Percentiles rank a stretch among this genome's conserved stretches.
Evolutionary conservation across 2,113 vertebrate species (phyloP).

Genomic region (Forbesichthys agassizii): DNA sequence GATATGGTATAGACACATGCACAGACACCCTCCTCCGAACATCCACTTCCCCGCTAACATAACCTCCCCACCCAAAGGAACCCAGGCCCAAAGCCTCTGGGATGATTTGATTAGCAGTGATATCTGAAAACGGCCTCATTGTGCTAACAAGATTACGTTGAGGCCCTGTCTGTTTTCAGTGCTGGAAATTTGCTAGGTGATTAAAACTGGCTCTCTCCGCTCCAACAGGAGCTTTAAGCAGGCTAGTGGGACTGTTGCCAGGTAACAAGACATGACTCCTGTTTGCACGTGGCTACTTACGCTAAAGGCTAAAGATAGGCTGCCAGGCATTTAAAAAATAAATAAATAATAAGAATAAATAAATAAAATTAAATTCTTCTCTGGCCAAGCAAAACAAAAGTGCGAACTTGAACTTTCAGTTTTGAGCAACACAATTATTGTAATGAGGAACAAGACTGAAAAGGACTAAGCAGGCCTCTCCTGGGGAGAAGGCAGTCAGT

Average conservation of each 20-base stretch:
- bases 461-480: no score
- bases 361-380: slow-evolving; percentile 32
- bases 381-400: slow-evolving; percentile 42
- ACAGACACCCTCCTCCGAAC: slow-evolving; percentile 23
- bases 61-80: slow-evolving; percentile 33
- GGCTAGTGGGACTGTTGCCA: slow-evolving; percentile 83
- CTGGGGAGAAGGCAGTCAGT: not conserved
- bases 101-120: slow-evolving; percentile 87
- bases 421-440: not conserved
- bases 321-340: slow-evolving; percentile 14
- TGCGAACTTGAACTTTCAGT: slow-evolving; percentile 16
- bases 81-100: slow-evolving; percentile 71
- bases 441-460: not conserved
- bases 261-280: slow-evolving; percentile 76
- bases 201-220: slow-evolving; percentile 79
- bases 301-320: slow-evolving; percentile 54
- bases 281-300: slow-evolving; percentile 68
- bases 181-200: slow-evolving; percentile 82
- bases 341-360: not conserved
- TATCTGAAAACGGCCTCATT: slow-evolving; percentile 88
- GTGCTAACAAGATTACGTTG: slow-evolving; percentile 87
- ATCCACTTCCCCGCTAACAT: slow-evolving; percentile 10
- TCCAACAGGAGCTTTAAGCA: slow-evolving; percentile 67
- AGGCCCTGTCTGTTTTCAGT: slow-evolving; percentile 83
- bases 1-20: slow-evolving; percentile 41